These are phyloP conservation scores for Ascaphus truei DNA, from an alignment of 2,113 vertebrate genomes.

Conservation along the genomic window DNA sequence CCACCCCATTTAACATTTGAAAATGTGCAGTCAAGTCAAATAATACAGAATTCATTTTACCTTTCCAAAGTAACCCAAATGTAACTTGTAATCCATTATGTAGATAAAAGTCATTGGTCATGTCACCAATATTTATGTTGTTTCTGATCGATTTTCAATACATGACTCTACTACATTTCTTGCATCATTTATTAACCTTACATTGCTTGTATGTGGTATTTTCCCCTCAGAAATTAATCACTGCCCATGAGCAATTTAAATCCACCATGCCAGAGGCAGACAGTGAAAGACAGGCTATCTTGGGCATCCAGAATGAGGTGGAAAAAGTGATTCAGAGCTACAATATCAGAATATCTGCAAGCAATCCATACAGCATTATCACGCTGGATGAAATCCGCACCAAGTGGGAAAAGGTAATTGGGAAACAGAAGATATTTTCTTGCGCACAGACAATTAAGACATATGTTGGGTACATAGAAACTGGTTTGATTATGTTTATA, in stretches of 20 bases:
- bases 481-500: neutral
- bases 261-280: constrained; percentile 82
- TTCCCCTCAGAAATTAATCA: constrained; percentile 79
- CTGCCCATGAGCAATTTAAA: constrained; percentile 91
- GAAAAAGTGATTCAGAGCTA: constrained; percentile 96
- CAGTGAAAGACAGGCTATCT: constrained; percentile 87
- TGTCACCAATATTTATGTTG: no score
- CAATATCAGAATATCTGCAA: constrained; percentile 75
- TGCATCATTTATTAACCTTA: neutral
- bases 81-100: no score
- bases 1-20: no score
- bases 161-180: no score
- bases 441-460: no score
- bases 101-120: no score
- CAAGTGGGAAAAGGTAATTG: constrained; percentile 93
- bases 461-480: neutral
- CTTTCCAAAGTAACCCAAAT: no score
- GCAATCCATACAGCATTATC: constrained; percentile 89
- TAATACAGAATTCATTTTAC: no score
- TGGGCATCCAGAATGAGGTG: constrained; percentile 93
- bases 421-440: no score
- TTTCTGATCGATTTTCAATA: no score
- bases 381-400: constrained; percentile 80
- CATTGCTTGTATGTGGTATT: neutral
- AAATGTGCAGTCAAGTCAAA: no score